Evolutionary conservation across 2,113 vertebrate genomes (phyloP).

Genomic region (Bubo scandiacus): DNA sequence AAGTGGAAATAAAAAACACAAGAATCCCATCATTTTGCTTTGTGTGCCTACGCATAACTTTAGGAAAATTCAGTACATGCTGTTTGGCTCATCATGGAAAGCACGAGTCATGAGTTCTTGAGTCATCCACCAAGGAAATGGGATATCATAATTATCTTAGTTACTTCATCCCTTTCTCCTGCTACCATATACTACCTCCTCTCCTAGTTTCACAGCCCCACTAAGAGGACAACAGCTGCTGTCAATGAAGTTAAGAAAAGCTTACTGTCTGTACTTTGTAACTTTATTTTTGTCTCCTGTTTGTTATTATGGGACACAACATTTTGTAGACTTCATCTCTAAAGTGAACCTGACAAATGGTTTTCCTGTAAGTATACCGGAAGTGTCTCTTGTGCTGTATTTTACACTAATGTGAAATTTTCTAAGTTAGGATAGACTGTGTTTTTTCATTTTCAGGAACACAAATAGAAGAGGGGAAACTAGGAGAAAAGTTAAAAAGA

Average conservation of each 20-base stretch:
- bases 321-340: not conserved
- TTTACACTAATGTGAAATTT: not conserved
- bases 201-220: not conserved
- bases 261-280: not conserved
- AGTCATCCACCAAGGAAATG: slow-evolving; percentile 8
- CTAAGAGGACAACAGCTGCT: not conserved
- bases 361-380: not conserved
- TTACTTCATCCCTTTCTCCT: slow-evolving; percentile 1
- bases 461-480: not conserved
- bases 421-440: not conserved
- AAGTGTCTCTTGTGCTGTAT: not conserved
- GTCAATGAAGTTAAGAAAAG: not conserved
- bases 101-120: not conserved
- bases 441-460: not conserved
- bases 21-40: not conserved
- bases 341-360: not conserved
- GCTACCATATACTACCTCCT: not conserved
- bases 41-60: not conserved
- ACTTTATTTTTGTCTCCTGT: not conserved
- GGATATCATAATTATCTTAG: slow-evolving; percentile 13
- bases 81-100: not conserved
- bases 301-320: not conserved
- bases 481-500: not conserved
- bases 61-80: not conserved
- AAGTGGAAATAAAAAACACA: not conserved